Evolutionary conservation across 2,888 invertebrate species (phyloP), one percentile per base, ranked within the genome.

Genomic region (Acanthococcus lagerstroemiae): DNA sequence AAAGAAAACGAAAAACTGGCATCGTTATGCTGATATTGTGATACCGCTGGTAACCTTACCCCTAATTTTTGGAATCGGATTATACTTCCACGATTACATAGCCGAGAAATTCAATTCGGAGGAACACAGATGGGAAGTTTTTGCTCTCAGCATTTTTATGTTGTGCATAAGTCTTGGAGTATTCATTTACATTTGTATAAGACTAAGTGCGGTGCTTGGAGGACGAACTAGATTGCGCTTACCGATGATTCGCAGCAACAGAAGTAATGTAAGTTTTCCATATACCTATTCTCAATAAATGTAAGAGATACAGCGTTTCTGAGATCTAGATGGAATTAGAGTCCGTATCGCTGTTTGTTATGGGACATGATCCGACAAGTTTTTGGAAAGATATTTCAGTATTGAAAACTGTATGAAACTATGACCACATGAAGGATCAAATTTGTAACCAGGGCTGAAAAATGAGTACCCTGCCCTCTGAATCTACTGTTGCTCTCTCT

Each of bases 21-120:
- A 66, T 7, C 66, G 57, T 6, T 66, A 66, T 12, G 66, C 56
- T 6, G 66, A 66, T 30, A 50, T 66, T 9, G 22, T 66, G 37
- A 30, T 66, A 56, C 66, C 66, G n/a, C 17, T 66, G 37, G 24
- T 57, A 12, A 48, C 66, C 5, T 27, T 66, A 12, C 66, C 66
- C 21, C 21, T 56, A 3, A 26, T 66, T 12, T 21, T 66, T 9
- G 44, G 45, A n/a, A 57, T 66, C n/a, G 66, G 46, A 22, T 9
- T 52, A 4, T 30, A 25, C 3, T 30, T 66, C 30, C 56, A 57
- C 24, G n/a, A 22, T 17, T 54, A 44, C 17, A 44, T 65, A n/a
- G 45, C 44, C 12, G 44, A 55, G n/a, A 27, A 52, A 12, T 54
- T 19, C 19, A 27, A 54, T 12, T 21, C 50, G 27, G 24, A 25